Evolutionary conservation across 2,888 invertebrate species (phyloP).

Genomic region (Tortricodes alternella): DNA sequence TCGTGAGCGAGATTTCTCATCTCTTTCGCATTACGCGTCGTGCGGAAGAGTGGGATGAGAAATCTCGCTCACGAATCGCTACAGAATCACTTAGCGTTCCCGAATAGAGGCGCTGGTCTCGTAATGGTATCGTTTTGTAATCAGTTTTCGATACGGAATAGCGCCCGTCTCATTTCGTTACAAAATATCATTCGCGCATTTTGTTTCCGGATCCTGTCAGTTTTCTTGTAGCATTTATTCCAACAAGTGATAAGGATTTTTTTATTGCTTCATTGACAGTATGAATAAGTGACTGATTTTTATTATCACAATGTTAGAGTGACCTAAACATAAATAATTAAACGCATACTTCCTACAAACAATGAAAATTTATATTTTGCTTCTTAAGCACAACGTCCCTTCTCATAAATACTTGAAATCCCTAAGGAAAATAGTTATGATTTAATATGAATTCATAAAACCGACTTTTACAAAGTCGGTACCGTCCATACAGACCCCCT

Average conservation of each 20-base stretch:
- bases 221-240: conserved; percentile 2
- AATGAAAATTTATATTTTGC: conserved; percentile 2
- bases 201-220: conserved; percentile 26
- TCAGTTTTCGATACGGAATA: conserved; percentile 7
- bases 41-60: too few species aligned
- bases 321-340: too few species aligned
- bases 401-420: conserved; percentile 10
- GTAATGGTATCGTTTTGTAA: background rate
- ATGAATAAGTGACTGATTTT: too few species aligned
- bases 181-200: conserved; percentile 13
- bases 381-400: conserved; percentile 1
- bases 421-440: conserved; percentile 26
- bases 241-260: too few species aligned
- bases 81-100: too few species aligned
- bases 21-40: too few species aligned
- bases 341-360: too few species aligned
- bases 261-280: too few species aligned
- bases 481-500: conserved; percentile 52
- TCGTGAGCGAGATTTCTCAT: too few species aligned
- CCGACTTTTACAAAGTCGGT: conserved; percentile 38
- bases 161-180: conserved; percentile 4
- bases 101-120: background rate
- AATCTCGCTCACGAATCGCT: too few species aligned
- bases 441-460: conserved; percentile 12
- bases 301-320: too few species aligned